Percentiles rank a stretch among this genome's conserved stretches.
Conservation (phyloP, 2,888 invertebrate genomes). For the Macaria liturata region DNA sequence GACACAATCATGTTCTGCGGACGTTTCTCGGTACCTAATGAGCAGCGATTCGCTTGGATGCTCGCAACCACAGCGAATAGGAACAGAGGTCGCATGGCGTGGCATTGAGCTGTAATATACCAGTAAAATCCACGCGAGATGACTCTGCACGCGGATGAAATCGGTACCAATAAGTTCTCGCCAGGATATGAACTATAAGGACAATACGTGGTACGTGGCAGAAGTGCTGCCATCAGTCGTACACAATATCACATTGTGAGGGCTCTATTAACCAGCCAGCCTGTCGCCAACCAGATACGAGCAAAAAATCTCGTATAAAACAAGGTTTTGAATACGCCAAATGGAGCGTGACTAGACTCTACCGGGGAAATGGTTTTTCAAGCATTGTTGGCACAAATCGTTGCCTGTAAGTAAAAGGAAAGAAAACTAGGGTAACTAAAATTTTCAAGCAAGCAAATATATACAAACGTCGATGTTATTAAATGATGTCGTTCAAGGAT, state of each 20-base stretch:
- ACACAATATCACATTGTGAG: too few relatives aligned
- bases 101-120: conserved; percentile 48
- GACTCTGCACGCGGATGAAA: too few relatives aligned
- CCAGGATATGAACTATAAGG: too few relatives aligned
- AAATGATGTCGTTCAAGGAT: too few relatives aligned
- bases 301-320: conserved; percentile 24
- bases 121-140: conserved; percentile 9
- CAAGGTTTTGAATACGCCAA: conserved; percentile 17
- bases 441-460: too few relatives aligned
- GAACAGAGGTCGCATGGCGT: conserved; percentile 41
- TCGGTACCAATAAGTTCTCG: too few relatives aligned
- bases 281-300: conserved; percentile 38
- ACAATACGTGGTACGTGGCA: too few relatives aligned
- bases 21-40: conserved; percentile 29
- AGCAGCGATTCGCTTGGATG: conserved; percentile 37
- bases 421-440: too few relatives aligned
- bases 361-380: conserved; percentile 5
- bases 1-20: conserved; percentile 18
- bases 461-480: too few relatives aligned
- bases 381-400: background rate
- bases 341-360: conserved; percentile 12
- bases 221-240: too few relatives aligned
- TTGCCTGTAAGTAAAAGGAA: background rate
- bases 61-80: conserved; percentile 35
- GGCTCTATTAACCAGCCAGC: conserved; percentile 38